These are phyloP conservation scores for Epirrhoe tristata DNA, from an alignment of 2,888 invertebrate species.

Conservation along the genomic window DNA sequence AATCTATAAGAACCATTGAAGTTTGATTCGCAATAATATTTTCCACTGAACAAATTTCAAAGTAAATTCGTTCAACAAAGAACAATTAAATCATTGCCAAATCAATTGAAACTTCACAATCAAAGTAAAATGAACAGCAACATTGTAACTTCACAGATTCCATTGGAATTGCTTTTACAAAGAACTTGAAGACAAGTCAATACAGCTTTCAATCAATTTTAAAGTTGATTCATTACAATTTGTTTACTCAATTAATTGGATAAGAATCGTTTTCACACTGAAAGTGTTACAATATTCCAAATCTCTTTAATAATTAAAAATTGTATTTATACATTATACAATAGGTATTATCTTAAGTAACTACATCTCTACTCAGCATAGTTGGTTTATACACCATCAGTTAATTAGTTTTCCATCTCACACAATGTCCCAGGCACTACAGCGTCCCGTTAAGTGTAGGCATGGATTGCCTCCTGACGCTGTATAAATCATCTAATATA, in stretches of 20 bases:
- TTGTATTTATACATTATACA: too few relatives aligned
- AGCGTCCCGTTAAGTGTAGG: too few relatives aligned
- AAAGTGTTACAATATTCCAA: conserved; percentile 14
- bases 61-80: conserved; percentile 24
- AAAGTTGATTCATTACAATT: conserved; percentile 58
- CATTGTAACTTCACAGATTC: conserved; percentile 44
- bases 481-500: too few relatives aligned
- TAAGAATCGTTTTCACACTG: conserved; percentile 47
- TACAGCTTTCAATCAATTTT: conserved; percentile 49
- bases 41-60: conserved; percentile 15
- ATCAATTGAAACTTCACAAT: conserved; percentile 43
- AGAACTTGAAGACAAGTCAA: conserved; percentile 46
- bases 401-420: too few relatives aligned
- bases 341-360: not conserved
- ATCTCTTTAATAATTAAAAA: not conserved
- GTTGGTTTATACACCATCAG: too few relatives aligned
- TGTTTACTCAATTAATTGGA: conserved; percentile 53
- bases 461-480: too few relatives aligned
- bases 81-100: conserved; percentile 42
- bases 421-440: too few relatives aligned
- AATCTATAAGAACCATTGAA: not conserved
- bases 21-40: conserved; percentile 3
- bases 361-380: not conserved
- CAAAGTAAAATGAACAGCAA: conserved; percentile 54
- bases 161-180: conserved; percentile 47